These are phyloP conservation scores for Porites divaricata DNA, from an alignment of 92 coral and sea anemone species.

Conservation along the genomic window DNA sequence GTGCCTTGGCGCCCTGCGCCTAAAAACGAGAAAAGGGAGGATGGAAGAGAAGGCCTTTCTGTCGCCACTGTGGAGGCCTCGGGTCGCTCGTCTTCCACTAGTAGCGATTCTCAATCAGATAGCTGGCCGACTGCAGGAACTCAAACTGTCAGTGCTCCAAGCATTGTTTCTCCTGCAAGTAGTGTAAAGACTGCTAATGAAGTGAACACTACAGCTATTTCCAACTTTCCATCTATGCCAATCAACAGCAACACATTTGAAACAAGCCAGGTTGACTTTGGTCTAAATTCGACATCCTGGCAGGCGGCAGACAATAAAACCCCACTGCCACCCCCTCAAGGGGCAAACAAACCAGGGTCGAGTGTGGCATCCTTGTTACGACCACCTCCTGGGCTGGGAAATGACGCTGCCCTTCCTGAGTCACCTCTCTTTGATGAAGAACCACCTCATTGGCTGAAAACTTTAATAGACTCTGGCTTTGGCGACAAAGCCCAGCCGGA, in stretches of 20 bases:
- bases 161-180: constrained; percentile 23
- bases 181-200: constrained; percentile 6
- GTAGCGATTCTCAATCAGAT: constrained; percentile 33
- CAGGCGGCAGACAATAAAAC: constrained; percentile 60
- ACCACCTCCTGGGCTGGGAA: constrained; percentile 96
- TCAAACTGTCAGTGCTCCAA: constrained; percentile 2
- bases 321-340: constrained; percentile 36
- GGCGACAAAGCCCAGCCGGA: constrained; percentile 54
- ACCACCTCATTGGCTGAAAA: constrained; percentile 81
- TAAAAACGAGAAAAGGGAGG: constrained; percentile 53
- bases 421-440: constrained; percentile 79
- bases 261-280: constrained; percentile 38
- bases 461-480: constrained; percentile 63
- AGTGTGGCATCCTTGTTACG: constrained; percentile 60
- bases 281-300: constrained; percentile 69
- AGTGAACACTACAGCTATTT: constrained; percentile 24
- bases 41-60: constrained; percentile 38
- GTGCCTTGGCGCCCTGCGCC: constrained; percentile 97
- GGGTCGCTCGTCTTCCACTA: constrained; percentile 30
- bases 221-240: constrained; percentile 49
- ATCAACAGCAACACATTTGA: constrained; percentile 41
- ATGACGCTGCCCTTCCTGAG: constrained; percentile 66
- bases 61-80: constrained; percentile 22
- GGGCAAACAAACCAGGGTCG: constrained; percentile 20
- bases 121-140: constrained; percentile 31